phyloP scores from a whole-genome alignment of 2,797 vertebrate species.

The Cetoscarus ocellatus region DNA sequence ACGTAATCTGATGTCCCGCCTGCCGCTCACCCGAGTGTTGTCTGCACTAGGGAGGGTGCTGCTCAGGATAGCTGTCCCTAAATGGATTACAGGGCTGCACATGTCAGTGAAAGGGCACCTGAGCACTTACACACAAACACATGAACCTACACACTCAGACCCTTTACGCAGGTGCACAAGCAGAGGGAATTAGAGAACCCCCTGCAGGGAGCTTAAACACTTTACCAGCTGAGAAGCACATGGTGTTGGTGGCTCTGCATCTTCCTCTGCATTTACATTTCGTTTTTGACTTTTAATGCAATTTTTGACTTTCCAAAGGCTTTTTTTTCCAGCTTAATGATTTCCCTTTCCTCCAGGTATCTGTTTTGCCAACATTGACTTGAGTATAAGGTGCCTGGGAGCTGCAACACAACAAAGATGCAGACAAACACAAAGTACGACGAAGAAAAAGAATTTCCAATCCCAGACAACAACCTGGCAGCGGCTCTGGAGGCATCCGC shows the following conservation, averaged over 20 bases:
- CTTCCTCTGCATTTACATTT: conserved; percentile 3
- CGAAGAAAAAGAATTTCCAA: conserved; percentile 8
- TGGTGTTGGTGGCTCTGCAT: conserved; percentile 3
- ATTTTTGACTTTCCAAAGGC: neutral
- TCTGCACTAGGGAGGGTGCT: conserved; percentile 23
- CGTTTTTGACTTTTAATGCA: neutral
- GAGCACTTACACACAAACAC: conserved; percentile 24
- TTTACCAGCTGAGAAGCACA: conserved; percentile 24
- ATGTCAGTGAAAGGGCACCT: conserved; percentile 64
- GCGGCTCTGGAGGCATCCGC: neutral
- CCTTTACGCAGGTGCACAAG: conserved; percentile 37
- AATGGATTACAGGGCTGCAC: conserved; percentile 71
- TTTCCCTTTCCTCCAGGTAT: conserved; percentile 42
- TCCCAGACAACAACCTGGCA: conserved; percentile 28
- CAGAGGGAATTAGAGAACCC: conserved; percentile 61
- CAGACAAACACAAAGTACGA: conserved; percentile 37
- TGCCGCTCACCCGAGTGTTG: conserved; percentile 36
- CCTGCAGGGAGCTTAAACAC: conserved; percentile 55
- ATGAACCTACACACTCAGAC: conserved; percentile 5
- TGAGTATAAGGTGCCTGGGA: conserved; percentile 9
- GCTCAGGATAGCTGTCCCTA: conserved; percentile 56
- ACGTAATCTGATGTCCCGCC: conserved; percentile 68
- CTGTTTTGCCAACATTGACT: conserved; percentile 38
- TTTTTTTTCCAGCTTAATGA: conserved; percentile 26
- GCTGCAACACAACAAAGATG: conserved; percentile 32